Percentiles rank a stretch among this genome's conserved stretches.
These are phyloP conservation scores for Harpalus rubripes DNA, from an alignment of 2,888 invertebrate species.

Conservation along the genomic window DNA sequence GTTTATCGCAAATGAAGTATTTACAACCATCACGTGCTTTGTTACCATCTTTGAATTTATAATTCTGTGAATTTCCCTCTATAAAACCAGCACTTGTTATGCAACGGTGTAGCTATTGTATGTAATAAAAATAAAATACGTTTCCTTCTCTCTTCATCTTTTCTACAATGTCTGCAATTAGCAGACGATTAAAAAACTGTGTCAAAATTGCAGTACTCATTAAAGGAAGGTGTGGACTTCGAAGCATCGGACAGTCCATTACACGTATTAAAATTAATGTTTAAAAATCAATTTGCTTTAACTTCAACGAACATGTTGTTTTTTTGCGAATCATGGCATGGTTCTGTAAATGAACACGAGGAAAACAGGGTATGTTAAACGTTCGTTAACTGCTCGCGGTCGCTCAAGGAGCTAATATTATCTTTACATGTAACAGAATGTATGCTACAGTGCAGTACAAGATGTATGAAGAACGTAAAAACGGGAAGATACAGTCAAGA, in stretches of 20 bases:
- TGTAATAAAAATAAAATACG: constrained; percentile 15
- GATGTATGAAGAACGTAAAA: no score
- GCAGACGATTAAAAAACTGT: constrained; percentile 34
- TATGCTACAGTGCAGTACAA: neutral
- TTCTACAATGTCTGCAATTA: constrained; percentile 7
- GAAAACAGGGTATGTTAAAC: neutral
- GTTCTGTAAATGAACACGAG: constrained; percentile 47
- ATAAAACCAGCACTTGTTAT: constrained; percentile 25
- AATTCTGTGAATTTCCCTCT: constrained; percentile 36
- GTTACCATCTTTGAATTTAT: constrained; percentile 7
- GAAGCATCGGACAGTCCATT: constrained; percentile 43
- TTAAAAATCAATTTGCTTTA: constrained; percentile 60
- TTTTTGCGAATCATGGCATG: constrained; percentile 53
- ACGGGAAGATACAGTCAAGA: no score
- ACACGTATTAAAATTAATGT: constrained; percentile 56
- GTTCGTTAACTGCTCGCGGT: neutral
- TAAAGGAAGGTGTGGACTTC: constrained; percentile 42
- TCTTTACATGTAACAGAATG: neutral
- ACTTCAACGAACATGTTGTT: constrained; percentile 39
- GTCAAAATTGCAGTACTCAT: constrained; percentile 54
- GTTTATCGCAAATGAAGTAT: constrained; percentile 43
- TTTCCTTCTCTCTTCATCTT: constrained; percentile 11
- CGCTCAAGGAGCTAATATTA: neutral
- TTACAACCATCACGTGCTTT: neutral
- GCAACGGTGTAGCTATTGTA: constrained; percentile 35